Base-by-base conservation (phyloP, 2,888 invertebrate genomes). In the Tipula unca region DNA sequence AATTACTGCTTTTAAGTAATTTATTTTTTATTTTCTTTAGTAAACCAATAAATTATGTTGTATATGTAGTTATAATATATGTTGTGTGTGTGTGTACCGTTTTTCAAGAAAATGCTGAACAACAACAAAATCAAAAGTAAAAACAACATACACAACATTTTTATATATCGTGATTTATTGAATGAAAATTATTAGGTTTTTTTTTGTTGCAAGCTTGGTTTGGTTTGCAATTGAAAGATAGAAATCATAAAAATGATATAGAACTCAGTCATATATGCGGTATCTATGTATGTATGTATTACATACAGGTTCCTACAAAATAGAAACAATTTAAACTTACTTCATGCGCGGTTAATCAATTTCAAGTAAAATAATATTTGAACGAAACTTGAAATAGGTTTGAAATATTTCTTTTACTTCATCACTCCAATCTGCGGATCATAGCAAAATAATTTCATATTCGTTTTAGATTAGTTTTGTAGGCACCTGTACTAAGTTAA, bases 1-100 rank as follows among this genome's bases (percentile, higher is more conserved):
- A 69, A 69, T 69, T 69, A 69, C 69, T 69, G 69, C 69, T 69
- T 69, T 69, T 69, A 69, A 69, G 69, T 69, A 69, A 69, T 69
- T 69, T 69, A 69, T 69, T 69, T 17, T 69, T 69, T 69, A 69
- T 69, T 69, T 69, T 69, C 69, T 69, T 69, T 69, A 25, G 69
- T 25, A 13, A 25, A 69, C 69, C 69, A 69, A 69, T 69, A 69
- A 69, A 69, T 69, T 69, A 69, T 69, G 69, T 69, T 69, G 69
- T 48, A 48, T n/a, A n/a, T 48, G 48, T 25, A 69, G 69, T 69
- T 69, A 69, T 69, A 69, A 69, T 69, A 69, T 69, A 48, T 48
- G n/a, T n/a, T n/a, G 48, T 48, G 17, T 48, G 48, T 69, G 25
- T 69, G 69, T 54, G 4, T 69, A 25, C 69, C 69, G 3, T 69